Evolutionary conservation across 2,888 invertebrate genomes (phyloP).

Genomic region (Eilema depressum): DNA sequence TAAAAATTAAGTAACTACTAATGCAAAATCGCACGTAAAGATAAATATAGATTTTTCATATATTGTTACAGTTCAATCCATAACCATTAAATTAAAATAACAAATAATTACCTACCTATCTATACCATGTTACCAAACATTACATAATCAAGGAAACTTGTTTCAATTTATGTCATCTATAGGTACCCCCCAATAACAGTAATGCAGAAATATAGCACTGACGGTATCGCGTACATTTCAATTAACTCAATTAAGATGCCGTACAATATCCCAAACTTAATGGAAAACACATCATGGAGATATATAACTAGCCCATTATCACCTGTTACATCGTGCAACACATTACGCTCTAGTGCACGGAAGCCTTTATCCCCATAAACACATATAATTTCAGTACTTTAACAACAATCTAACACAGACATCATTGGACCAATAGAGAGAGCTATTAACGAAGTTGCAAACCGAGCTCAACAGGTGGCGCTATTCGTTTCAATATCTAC

Average conservation of each 20-base stretch:
- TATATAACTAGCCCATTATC: constrained; percentile 24
- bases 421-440: constrained; percentile 69
- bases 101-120: no score
- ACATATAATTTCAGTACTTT: constrained; percentile 53
- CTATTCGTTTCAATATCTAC: constrained; percentile 86
- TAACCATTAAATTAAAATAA: no score
- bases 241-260: not conserved
- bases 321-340: constrained; percentile 38
- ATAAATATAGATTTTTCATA: no score
- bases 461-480: constrained; percentile 82
- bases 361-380: constrained; percentile 51
- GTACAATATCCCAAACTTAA: not conserved
- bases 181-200: not conserved
- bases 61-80: no score
- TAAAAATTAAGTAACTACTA: no score
- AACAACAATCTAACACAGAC: constrained; percentile 60
- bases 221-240: constrained; percentile 1
- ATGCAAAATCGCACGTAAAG: no score
- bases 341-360: constrained; percentile 31
- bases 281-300: constrained; percentile 16
- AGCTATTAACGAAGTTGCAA: constrained; percentile 81
- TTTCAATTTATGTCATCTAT: not conserved
- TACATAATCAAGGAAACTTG: not conserved
- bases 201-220: not conserved
- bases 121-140: not conserved